A percentile compares a stretch with the other conserved stretches of the same genome.
Evolutionary conservation across 2,888 invertebrate genomes (phyloP).

Genomic region (Drosophila nigritarsus): DNA sequence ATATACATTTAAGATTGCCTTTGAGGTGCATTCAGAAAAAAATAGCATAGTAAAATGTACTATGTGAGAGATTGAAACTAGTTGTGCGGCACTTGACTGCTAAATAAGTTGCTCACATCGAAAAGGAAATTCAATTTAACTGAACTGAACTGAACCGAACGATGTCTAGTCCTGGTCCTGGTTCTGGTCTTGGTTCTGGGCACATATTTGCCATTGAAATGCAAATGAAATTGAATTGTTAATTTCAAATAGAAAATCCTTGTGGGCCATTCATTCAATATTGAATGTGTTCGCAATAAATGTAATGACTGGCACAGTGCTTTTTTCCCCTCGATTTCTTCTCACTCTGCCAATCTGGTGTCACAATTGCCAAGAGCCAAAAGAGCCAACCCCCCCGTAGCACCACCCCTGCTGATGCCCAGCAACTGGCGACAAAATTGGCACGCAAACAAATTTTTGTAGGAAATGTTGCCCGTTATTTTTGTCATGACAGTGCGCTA

Average conservation of each 20-base stretch:
- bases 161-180: not conserved
- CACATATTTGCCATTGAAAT: conserved; percentile 76
- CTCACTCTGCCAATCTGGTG: not conserved
- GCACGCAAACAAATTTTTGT: conserved; percentile 79
- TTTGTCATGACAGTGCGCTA: conserved; percentile 59
- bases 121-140: conserved; percentile 42
- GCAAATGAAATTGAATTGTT: conserved; percentile 81
- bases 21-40: not conserved
- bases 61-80: conserved; percentile 14
- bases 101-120: conserved; percentile 33
- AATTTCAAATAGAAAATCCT: conserved; percentile 80
- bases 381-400: not conserved
- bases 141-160: conserved; percentile 4
- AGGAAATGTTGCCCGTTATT: conserved; percentile 78
- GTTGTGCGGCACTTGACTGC: conserved; percentile 18
- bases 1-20: not conserved
- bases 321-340: conserved; percentile 12
- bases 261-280: conserved; percentile 78
- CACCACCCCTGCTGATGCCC: not conserved
- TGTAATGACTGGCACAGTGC: conserved; percentile 81
- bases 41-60: not conserved
- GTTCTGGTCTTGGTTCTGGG: conserved; percentile 9
- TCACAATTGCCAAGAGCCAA: conserved; percentile 2
- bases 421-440: conserved; percentile 62
- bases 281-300: conserved; percentile 79